Conservation (phyloP, 2,113 vertebrate genomes). For the Rousettus leschenaultii region DNA sequence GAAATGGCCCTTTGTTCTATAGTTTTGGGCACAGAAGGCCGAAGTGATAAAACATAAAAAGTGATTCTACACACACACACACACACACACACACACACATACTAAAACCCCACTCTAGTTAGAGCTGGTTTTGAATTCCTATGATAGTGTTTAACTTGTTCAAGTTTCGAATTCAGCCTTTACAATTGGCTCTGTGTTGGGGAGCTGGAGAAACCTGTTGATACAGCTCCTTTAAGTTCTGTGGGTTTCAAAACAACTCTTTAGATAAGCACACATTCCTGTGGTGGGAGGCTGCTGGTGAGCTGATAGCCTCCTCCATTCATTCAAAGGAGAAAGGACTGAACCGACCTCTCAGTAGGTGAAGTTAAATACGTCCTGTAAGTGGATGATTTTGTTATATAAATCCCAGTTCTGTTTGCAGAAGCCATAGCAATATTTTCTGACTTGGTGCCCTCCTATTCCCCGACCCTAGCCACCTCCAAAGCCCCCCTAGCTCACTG, state of each 20-base stretch:
- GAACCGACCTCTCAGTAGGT: slow-evolving; percentile 39
- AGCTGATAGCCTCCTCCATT: slow-evolving; percentile 15
- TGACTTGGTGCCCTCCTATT: neutral
- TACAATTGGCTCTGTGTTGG: slow-evolving; percentile 40
- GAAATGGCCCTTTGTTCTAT: neutral
- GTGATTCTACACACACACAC: neutral
- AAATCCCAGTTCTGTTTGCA: neutral
- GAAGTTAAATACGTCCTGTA: slow-evolving; percentile 55
- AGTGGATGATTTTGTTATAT: slow-evolving; percentile 64
- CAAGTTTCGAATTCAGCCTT: slow-evolving; percentile 58
- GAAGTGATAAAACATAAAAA: slow-evolving; percentile 30
- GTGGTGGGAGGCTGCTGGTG: slow-evolving; percentile 57
- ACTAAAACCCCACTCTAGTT: neutral
- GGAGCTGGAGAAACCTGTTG: slow-evolving; percentile 60
- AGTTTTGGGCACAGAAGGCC: slow-evolving; percentile 4
- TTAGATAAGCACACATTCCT: slow-evolving; percentile 64
- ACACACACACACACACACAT: too few species aligned
- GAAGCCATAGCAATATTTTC: neutral
- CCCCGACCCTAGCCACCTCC: rapidly evolving
- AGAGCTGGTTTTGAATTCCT: slow-evolving; percentile 62
- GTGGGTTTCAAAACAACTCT: slow-evolving; percentile 58
- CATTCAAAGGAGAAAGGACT: slow-evolving; percentile 62
- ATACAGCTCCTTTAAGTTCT: slow-evolving; percentile 66
- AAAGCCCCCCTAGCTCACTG: neutral
- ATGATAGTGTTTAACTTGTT: slow-evolving; percentile 57